These are phyloP conservation scores for Clitarchus hookeri DNA, from an alignment of 2,888 invertebrate species.

Conservation along the genomic window DNA sequence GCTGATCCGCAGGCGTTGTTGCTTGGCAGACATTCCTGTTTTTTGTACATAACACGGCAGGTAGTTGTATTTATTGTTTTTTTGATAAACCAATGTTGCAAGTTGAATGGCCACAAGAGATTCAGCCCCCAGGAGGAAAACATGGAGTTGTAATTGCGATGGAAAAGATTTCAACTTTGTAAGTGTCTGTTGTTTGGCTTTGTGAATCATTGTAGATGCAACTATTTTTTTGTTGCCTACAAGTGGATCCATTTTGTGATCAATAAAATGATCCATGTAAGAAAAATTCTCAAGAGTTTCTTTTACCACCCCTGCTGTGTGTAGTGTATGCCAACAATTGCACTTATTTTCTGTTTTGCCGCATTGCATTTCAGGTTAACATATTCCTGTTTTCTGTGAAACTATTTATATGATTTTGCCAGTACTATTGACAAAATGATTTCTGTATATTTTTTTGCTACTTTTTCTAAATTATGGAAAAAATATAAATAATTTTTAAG, in stretches of 20 bases:
- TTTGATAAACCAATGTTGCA: slow-evolving; percentile 1
- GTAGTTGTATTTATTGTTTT: slow-evolving; percentile 14
- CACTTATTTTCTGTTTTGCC: too few relatives aligned
- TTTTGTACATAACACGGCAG: slow-evolving; percentile 3
- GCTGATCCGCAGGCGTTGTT: background rate
- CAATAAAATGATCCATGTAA: slow-evolving; percentile 20
- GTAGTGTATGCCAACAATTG: too few relatives aligned
- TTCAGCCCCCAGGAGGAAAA: slow-evolving; percentile 3
- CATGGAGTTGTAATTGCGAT: background rate
- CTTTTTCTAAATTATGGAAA: too few relatives aligned
- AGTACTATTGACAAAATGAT: too few relatives aligned
- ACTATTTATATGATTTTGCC: too few relatives aligned
- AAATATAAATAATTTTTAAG: too few relatives aligned
- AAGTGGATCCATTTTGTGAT: slow-evolving; percentile 26
- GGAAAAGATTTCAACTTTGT: slow-evolving; percentile 10
- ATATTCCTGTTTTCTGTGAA: too few relatives aligned
- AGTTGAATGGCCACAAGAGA: slow-evolving; percentile 14
- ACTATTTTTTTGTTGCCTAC: slow-evolving; percentile 23
- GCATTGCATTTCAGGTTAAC: too few relatives aligned
- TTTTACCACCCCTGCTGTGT: too few relatives aligned
- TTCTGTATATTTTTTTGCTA: too few relatives aligned
- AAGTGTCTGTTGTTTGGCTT: slow-evolving; percentile 14
- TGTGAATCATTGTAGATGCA: slow-evolving; percentile 10
- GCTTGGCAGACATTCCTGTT: slow-evolving; percentile 14
- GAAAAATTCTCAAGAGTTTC: background rate